Percentiles rank a stretch among this genome's conserved stretches.
Conservation (phyloP, 2,888 invertebrate genomes). For the Mermis nigrescens region DNA sequence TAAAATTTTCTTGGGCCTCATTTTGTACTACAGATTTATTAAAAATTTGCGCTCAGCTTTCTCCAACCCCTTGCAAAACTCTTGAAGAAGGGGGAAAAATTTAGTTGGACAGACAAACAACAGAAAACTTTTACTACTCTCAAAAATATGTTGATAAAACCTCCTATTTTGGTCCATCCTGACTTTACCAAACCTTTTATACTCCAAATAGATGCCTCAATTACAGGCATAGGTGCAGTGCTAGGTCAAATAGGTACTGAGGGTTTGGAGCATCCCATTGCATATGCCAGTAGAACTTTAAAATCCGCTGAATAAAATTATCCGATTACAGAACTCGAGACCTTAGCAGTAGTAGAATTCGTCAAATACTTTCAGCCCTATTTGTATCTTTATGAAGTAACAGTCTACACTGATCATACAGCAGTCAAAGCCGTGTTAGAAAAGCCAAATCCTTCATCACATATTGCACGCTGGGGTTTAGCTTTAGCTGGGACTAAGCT, state of each 20-base stretch:
- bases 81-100: neutral
- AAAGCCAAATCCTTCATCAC: neutral
- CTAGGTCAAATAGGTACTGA: conserved; percentile 15
- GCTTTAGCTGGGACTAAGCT: neutral
- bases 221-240: conserved; percentile 22
- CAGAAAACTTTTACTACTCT: conserved; percentile 6
- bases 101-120: neutral
- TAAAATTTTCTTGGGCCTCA: conserved; percentile 22
- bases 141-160: conserved; percentile 5
- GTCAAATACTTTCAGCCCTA: conserved; percentile 27
- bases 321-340: neutral
- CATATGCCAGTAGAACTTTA: conserved; percentile 17
- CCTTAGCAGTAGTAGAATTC: neutral
- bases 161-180: conserved; percentile 18
- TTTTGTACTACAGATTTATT: conserved; percentile 24
- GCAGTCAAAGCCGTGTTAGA: neutral
- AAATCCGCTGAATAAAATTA: conserved; percentile 14
- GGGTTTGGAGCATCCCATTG: conserved; percentile 14
- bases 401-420: conserved; percentile 1
- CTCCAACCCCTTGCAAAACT: neutral
- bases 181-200: conserved; percentile 19
- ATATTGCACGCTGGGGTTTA: neutral
- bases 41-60: neutral
- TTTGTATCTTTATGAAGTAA: conserved; percentile 28
- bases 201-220: conserved; percentile 23